Conservation (phyloP, 23 tunicate genomes). For the Ciona savignyi region DNA sequence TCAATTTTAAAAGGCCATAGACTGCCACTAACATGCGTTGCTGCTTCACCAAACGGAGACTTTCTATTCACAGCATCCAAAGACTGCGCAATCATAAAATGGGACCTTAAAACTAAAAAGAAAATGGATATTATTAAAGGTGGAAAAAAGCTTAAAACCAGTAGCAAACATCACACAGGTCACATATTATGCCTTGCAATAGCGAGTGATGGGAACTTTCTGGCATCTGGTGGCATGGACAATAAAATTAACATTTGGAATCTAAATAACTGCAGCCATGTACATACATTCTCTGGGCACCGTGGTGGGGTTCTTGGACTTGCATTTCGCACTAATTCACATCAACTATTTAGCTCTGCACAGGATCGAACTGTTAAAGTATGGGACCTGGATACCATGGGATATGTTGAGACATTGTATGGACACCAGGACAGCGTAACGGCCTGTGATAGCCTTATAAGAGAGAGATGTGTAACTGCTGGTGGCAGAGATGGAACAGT, state of each 20-base stretch:
- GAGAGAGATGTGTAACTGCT: slow-evolving; percentile 85
- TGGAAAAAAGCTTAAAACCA: slow-evolving; percentile 17
- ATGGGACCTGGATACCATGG: slow-evolving; percentile 88
- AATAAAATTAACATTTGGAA: slow-evolving; percentile 63
- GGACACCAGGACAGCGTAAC: slow-evolving; percentile 81
- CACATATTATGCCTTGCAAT: slow-evolving; percentile 73
- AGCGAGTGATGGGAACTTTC: slow-evolving; percentile 55
- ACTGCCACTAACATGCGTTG: slow-evolving; percentile 41
- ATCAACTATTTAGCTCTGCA: slow-evolving; percentile 59
- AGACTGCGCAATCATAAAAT: slow-evolving; percentile 84
- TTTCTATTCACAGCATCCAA: slow-evolving; percentile 58
- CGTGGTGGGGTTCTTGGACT: slow-evolving; percentile 57
- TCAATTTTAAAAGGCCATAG: slow-evolving; percentile 41
- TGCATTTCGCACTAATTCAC: slow-evolving; percentile 52
- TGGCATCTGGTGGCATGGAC: slow-evolving; percentile 78
- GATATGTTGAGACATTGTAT: slow-evolving; percentile 91
- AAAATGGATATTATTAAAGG: slow-evolving; percentile 32
- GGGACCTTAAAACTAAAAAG: slow-evolving; percentile 31
- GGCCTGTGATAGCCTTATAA: slow-evolving; percentile 68
- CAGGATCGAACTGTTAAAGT: slow-evolving; percentile 82
- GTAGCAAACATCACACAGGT: slow-evolving; percentile 15
- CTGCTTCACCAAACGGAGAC: slow-evolving; percentile 27
- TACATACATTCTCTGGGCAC: slow-evolving; percentile 70
- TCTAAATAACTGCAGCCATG: slow-evolving; percentile 23
- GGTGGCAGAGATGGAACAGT: slow-evolving; percentile 96